A percentile compares a stretch with the other conserved stretches of the same genome.
Evolutionary conservation across 2,888 invertebrate species (phyloP).

Genomic region (Litoditis marina): DNA sequence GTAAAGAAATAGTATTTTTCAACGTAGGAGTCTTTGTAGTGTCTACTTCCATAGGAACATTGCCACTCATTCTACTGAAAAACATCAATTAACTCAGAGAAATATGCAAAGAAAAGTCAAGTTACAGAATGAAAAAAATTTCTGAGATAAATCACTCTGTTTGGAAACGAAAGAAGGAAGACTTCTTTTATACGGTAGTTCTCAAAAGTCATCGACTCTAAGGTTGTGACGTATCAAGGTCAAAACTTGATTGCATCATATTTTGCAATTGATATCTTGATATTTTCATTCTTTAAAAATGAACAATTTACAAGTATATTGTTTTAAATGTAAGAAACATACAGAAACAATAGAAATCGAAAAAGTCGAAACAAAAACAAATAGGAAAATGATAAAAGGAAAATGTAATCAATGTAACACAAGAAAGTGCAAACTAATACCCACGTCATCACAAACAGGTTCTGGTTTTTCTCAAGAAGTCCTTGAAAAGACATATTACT

Average conservation of each 20-base stretch:
- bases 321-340: no score
- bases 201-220: conserved; percentile 24
- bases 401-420: no score
- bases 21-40: not conserved
- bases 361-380: no score
- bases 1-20: not conserved
- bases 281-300: no score
- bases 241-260: no score
- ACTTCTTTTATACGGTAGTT: not conserved
- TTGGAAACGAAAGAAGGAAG: conserved; percentile 15
- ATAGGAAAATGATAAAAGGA: no score
- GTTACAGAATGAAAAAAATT: conserved; percentile 24
- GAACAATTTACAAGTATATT: no score
- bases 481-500: no score
- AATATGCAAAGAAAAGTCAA: conserved; percentile 23
- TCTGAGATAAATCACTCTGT: conserved; percentile 19
- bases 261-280: no score
- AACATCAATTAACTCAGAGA: conserved; percentile 13
- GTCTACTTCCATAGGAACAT: not conserved
- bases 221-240: conserved; percentile 26
- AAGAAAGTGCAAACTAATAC: no score
- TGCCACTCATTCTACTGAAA: conserved; percentile 1
- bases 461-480: not conserved
- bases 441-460: not conserved
- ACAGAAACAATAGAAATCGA: no score